Conservation (phyloP, 2,888 invertebrate species). For the Cinara cedri region DNA sequence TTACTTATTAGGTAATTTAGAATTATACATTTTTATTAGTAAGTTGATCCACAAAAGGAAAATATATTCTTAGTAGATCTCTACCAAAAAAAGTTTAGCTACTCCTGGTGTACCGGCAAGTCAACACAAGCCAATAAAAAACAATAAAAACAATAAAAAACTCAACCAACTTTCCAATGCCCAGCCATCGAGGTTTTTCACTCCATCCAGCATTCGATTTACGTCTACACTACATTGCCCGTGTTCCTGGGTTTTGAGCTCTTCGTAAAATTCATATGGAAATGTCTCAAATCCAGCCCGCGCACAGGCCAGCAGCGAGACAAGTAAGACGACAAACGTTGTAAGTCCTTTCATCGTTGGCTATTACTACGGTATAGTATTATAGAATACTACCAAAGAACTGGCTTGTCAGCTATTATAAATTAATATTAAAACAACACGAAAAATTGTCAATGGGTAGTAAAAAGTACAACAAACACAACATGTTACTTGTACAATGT, state of each 20-base stretch:
- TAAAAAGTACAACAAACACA: background rate
- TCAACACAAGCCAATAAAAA: background rate
- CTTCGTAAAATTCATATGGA: constrained; percentile 38
- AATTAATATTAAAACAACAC: too few species aligned
- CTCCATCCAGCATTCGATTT: constrained; percentile 6
- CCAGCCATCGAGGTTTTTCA: constrained; percentile 28
- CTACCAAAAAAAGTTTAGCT: too few species aligned
- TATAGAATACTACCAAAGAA: too few species aligned
- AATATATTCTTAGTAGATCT: too few species aligned
- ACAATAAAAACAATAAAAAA: background rate
- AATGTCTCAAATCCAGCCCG: constrained; percentile 3
- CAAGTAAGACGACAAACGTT: background rate
- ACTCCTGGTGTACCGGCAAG: too few species aligned
- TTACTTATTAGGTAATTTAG: too few species aligned
- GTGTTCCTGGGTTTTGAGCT: background rate
- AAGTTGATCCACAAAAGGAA: too few species aligned
- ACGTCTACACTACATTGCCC: constrained; percentile 18
- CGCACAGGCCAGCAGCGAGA: background rate
- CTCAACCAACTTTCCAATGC: constrained; percentile 45
- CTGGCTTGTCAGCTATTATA: too few species aligned
- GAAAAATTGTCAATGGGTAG: too few species aligned
- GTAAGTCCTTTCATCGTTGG: constrained; percentile 12
- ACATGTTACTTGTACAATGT: constrained; percentile 12
- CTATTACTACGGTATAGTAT: background rate
- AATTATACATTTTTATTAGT: too few species aligned